Percentiles rank a stretch among this genome's conserved stretches.
Evolutionary conservation across 2,113 vertebrate genomes (phyloP).

Genomic region (Gasterosteus aculeatus): DNA sequence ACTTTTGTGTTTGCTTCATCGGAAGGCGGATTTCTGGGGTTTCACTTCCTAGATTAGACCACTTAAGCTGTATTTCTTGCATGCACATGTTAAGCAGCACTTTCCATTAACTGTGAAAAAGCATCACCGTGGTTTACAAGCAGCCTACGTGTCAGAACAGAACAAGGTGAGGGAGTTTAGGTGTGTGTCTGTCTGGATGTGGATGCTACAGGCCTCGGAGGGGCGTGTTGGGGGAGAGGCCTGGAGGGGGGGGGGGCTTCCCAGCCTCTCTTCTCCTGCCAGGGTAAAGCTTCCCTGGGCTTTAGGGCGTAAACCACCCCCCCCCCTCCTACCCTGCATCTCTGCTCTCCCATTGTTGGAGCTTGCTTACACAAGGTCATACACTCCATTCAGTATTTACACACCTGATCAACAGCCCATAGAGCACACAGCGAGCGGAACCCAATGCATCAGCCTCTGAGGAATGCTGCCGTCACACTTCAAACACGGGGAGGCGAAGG

Average conservation of each 20-base stretch:
- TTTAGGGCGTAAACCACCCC: conserved; percentile 21
- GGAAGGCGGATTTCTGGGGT: conserved; percentile 21
- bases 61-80: conserved; percentile 30
- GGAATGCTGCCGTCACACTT: conserved; percentile 65
- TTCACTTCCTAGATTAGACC: conserved; percentile 28
- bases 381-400: conserved; percentile 59
- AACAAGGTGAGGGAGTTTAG: conserved; percentile 58
- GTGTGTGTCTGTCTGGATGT: conserved; percentile 61
- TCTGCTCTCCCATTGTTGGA: conserved; percentile 48
- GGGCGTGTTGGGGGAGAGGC: not conserved
- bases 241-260: conserved; percentile 19
- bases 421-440: conserved; percentile 45
- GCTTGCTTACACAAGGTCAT: conserved; percentile 54
- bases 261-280: conserved; percentile 62
- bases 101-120: conserved; percentile 42
- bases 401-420: conserved; percentile 64
- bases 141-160: conserved; percentile 58
- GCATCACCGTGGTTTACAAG: conserved; percentile 47
- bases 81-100: conserved; percentile 43
- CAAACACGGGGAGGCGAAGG: conserved; percentile 34
- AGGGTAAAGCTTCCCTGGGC: conserved; percentile 62
- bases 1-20: conserved; percentile 34
- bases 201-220: conserved; percentile 51
- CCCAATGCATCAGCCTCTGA: conserved; percentile 50
- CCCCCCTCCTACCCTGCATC: conserved; percentile 16